Evolutionary conservation across 1,140 invertebrate genomes (phyloP).

Genomic region (Drosophila takahashii): DNA sequence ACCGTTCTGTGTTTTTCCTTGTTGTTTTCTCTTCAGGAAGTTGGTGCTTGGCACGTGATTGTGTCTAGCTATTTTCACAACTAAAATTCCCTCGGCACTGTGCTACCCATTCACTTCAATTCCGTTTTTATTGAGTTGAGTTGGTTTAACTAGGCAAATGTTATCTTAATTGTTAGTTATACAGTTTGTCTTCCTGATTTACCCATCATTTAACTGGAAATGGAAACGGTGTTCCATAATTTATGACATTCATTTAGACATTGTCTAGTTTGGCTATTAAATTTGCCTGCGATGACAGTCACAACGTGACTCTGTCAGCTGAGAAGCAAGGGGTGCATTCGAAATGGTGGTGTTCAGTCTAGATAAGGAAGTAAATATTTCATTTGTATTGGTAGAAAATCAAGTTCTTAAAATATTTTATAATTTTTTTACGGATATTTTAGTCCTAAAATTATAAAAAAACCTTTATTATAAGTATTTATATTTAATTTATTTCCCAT

Average conservation of each 20-base stretch:
- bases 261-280: conserved; percentile 42
- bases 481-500: background rate
- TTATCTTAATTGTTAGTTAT: conserved; percentile 37
- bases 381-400: background rate
- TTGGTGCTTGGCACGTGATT: conserved; percentile 58
- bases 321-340: background rate
- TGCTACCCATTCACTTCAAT: conserved; percentile 4
- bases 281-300: conserved; percentile 29
- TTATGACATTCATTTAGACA: conserved; percentile 45
- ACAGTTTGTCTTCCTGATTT: conserved; percentile 12
- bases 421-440: no score
- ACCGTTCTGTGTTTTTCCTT: conserved; percentile 13
- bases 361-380: background rate
- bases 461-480: no score
- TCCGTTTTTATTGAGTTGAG: conserved; percentile 26
- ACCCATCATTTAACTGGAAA: conserved; percentile 1
- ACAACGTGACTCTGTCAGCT: conserved; percentile 8
- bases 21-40: conserved; percentile 14
- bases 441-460: no score
- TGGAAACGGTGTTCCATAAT: conserved; percentile 15
- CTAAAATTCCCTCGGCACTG: conserved; percentile 3
- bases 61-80: conserved; percentile 17
- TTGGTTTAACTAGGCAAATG: conserved; percentile 23
- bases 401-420: no score
- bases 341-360: background rate